These are phyloP conservation scores for Desmodus rotundus DNA, from an alignment of 2,113 vertebrate genomes.

Conservation along the genomic window DNA sequence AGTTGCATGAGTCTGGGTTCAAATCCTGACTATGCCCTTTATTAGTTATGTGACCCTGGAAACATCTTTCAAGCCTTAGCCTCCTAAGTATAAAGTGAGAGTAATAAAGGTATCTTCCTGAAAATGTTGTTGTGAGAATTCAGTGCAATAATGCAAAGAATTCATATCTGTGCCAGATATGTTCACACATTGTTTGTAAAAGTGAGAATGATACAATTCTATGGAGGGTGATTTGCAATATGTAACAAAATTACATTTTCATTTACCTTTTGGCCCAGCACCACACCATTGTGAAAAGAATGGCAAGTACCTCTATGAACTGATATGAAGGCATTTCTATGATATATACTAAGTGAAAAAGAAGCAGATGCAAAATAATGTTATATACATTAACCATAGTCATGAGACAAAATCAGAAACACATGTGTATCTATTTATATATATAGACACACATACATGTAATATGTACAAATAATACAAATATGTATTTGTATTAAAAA, in stretches of 20 bases:
- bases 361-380: background rate
- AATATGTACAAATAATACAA: background rate
- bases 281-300: background rate
- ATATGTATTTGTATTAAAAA: no score
- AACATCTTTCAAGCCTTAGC: background rate
- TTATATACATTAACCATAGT: background rate
- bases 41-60: background rate
- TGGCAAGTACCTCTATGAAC: background rate
- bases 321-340: background rate
- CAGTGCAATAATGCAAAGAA: background rate
- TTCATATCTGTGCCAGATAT: background rate
- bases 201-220: background rate
- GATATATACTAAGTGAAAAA: background rate
- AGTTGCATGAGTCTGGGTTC: background rate
- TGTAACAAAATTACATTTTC: background rate
- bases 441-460: background rate
- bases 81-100: background rate
- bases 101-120: background rate
- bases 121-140: background rate
- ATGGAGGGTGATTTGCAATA: background rate
- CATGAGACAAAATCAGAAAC: background rate
- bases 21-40: background rate
- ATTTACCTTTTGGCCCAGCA: background rate
- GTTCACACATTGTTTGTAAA: background rate
- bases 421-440: background rate